phyloP scores from a whole-genome alignment of 2,113 vertebrate species.

The Sprattus sprattus region DNA sequence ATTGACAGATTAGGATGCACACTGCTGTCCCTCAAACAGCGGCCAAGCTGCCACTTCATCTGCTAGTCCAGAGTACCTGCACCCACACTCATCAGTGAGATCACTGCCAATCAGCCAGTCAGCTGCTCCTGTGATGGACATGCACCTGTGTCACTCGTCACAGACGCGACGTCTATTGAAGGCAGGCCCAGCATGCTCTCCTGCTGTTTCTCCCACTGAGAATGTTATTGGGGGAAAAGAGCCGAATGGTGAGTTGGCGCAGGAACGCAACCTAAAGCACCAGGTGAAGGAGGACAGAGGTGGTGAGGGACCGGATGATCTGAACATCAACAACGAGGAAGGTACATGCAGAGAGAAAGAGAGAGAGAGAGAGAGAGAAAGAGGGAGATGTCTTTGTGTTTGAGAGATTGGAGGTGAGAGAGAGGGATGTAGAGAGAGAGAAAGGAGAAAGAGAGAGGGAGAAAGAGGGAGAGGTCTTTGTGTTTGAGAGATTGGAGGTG shows the following conservation, averaged over 20 bases:
- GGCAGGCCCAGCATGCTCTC: no score
- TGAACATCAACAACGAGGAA: neutral
- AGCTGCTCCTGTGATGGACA: no score
- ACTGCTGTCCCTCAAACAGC: neutral
- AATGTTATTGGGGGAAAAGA: neutral
- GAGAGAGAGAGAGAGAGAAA: neutral
- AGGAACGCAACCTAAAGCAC: neutral
- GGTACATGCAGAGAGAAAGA: neutral
- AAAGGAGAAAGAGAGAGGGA: neutral
- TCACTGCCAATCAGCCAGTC: no score
- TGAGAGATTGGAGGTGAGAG: neutral
- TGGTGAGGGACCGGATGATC: neutral
- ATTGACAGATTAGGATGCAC: neutral
- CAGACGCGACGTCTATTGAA: no score
- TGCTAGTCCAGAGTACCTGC: neutral
- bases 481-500: neutral
- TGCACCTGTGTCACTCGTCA: no score
- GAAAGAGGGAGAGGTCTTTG: no score
- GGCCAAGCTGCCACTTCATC: neutral
- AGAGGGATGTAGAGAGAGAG: neutral
- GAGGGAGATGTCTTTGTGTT: neutral
- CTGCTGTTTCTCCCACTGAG: neutral
- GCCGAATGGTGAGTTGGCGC: neutral
- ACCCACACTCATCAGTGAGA: no score
- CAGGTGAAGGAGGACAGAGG: neutral